Conservation (phyloP, 2,888 invertebrate genomes). For the Nomada hirtipes region DNA sequence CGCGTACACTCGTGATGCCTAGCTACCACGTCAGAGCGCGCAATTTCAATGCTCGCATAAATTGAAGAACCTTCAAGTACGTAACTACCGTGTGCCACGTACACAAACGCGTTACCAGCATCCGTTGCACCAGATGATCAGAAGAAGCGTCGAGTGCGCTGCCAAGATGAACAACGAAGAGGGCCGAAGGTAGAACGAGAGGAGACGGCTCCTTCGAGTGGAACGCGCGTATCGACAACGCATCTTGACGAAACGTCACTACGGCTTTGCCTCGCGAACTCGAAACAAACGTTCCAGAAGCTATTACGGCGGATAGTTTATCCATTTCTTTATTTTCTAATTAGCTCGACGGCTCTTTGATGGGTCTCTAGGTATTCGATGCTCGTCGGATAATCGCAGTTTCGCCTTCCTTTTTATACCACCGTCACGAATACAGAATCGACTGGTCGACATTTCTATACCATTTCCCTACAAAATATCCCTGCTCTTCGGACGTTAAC, state of each 20-base stretch:
- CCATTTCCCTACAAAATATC: no score
- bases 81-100: conserved; percentile 52
- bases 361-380: background rate
- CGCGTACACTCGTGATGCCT: conserved; percentile 66
- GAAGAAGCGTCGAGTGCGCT: conserved; percentile 46
- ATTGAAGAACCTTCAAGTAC: conserved; percentile 67
- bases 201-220: conserved; percentile 17
- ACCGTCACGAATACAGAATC: background rate
- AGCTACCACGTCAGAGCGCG: conserved; percentile 53
- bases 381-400: background rate
- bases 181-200: background rate
- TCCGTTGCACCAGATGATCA: conserved; percentile 52
- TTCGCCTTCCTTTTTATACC: background rate
- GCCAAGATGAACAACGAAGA: conserved; percentile 17
- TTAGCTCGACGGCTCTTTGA: background rate
- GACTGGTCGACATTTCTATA: no score
- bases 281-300: conserved; percentile 8
- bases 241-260: conserved; percentile 25
- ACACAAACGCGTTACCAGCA: conserved; percentile 40
- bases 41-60: conserved; percentile 69
- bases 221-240: conserved; percentile 47
- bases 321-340: background rate
- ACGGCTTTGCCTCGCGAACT: background rate
- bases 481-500: no score
- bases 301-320: conserved; percentile 2